These are phyloP conservation scores for Epinotia bilunana DNA, from an alignment of 2,888 invertebrate species.

Conservation along the genomic window DNA sequence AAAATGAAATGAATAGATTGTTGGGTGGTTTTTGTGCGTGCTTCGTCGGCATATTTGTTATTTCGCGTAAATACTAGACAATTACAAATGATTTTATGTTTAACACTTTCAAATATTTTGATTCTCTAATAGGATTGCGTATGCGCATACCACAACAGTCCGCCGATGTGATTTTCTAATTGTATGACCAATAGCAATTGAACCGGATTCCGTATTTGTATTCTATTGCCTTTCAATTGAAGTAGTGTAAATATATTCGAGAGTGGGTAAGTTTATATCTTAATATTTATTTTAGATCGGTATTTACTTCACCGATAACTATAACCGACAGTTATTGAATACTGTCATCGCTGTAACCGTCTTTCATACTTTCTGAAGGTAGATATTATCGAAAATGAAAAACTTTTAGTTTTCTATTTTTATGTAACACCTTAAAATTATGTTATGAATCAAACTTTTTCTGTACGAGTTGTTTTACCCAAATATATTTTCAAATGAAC, in stretches of 20 bases:
- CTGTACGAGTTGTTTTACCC: no score
- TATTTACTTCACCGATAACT: slow-evolving; percentile 13
- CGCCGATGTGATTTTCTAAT: slow-evolving; percentile 38
- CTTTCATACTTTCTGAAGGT: slow-evolving; percentile 18
- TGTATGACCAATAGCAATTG: slow-evolving; percentile 35
- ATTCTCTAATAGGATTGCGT: slow-evolving; percentile 20
- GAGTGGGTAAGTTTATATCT: slow-evolving; percentile 33
- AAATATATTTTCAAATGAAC: no score
- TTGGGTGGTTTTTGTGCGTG: slow-evolving; percentile 25
- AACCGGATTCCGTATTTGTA: slow-evolving; percentile 41
- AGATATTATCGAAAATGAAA: slow-evolving; percentile 18
- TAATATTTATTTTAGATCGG: slow-evolving; percentile 20
- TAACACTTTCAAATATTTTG: slow-evolving; percentile 6
- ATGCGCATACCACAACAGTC: slow-evolving; percentile 28
- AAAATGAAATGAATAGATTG: no score
- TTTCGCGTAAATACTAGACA: slow-evolving; percentile 25
- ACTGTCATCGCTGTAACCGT: not conserved
- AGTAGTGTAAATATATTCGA: slow-evolving; percentile 21
- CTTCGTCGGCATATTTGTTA: slow-evolving; percentile 29
- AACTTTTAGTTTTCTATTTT: not conserved
- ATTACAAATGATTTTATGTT: slow-evolving; percentile 8
- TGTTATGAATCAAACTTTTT: no score
- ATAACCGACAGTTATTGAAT: slow-evolving; percentile 2
- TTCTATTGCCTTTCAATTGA: slow-evolving; percentile 37
- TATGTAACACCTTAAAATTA: not conserved